Percentiles rank a stretch among this genome's conserved stretches.
These are phyloP conservation scores for Heteractis magnifica DNA, from an alignment of 92 coral and sea anemone species.

Conservation along the genomic window DNA sequence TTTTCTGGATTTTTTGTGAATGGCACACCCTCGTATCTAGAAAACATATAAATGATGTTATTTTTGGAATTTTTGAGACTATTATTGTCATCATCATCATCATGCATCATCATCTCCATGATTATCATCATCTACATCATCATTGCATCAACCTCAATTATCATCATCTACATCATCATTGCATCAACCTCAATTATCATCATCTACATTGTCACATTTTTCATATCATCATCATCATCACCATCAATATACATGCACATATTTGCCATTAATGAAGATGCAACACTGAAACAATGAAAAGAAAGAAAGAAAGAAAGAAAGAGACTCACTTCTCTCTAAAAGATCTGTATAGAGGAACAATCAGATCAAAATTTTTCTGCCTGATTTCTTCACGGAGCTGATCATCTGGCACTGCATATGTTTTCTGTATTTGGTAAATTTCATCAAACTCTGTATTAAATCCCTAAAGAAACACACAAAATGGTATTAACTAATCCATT, in stretches of 20 bases:
- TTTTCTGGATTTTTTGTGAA: slow-evolving; percentile 95
- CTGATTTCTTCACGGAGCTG: slow-evolving; percentile 85
- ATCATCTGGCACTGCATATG: slow-evolving; percentile 93
- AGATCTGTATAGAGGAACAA: slow-evolving; percentile 74
- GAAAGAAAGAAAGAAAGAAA: neutral
- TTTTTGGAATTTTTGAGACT: neutral
- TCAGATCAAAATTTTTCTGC: slow-evolving; percentile 73
- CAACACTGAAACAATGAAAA: neutral
- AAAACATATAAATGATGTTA: slow-evolving; percentile 3
- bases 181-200: neutral
- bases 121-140: neutral
- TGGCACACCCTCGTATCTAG: slow-evolving; percentile 71
- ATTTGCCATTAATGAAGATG: neutral
- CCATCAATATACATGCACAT: neutral
- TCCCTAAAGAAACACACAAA: slow-evolving; percentile 55
- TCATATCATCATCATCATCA: neutral
- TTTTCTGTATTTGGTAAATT: slow-evolving; percentile 89
- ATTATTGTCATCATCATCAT: neutral
- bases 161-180: neutral
- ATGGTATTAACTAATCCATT: neutral
- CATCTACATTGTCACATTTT: neutral
- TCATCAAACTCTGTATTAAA: slow-evolving; percentile 98
- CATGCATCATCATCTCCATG: neutral
- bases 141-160: neutral
- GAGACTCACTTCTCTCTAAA: slow-evolving; percentile 86